Evolutionary conservation across 2,797 vertebrate species (phyloP).

Genomic region (Tarsius wallacei): DNA sequence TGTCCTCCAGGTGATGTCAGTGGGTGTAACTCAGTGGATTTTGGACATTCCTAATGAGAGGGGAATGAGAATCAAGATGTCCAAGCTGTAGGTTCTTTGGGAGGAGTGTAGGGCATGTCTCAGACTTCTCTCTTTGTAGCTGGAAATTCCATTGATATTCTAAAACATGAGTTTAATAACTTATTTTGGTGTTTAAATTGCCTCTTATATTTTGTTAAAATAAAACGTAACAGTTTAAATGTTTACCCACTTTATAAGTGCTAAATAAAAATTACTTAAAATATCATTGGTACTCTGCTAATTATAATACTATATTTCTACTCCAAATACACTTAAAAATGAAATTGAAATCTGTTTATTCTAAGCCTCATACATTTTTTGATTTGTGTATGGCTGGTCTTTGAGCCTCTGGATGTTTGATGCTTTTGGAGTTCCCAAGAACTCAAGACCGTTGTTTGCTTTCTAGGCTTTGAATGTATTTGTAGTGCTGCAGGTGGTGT

Average conservation of each 20-base stretch:
- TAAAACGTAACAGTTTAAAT: conserved; percentile 16
- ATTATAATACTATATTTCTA: not conserved
- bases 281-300: not conserved
- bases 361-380: not conserved
- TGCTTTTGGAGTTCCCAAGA: not conserved
- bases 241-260: conserved; percentile 4
- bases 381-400: not conserved
- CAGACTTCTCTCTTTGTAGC: not conserved
- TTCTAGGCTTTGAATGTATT: not conserved
- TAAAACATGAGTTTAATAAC: not conserved
- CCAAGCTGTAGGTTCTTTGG: not conserved
- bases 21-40: not conserved
- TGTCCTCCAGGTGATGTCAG: not conserved
- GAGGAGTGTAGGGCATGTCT: not conserved
- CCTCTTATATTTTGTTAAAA: conserved; percentile 12
- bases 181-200: not conserved
- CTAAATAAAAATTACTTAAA: not conserved
- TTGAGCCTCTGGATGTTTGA: not conserved
- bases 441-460: conserved; percentile 4
- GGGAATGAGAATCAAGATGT: not conserved
- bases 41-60: not conserved
- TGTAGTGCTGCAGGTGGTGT: not conserved
- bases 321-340: conserved; percentile 32
- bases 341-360: conserved; percentile 15
- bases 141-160: not conserved